Evolutionary conservation across 2,113 vertebrate species (phyloP), one percentile per base, ranked within the genome.

Genomic region (Mormyrus iriodes): DNA sequence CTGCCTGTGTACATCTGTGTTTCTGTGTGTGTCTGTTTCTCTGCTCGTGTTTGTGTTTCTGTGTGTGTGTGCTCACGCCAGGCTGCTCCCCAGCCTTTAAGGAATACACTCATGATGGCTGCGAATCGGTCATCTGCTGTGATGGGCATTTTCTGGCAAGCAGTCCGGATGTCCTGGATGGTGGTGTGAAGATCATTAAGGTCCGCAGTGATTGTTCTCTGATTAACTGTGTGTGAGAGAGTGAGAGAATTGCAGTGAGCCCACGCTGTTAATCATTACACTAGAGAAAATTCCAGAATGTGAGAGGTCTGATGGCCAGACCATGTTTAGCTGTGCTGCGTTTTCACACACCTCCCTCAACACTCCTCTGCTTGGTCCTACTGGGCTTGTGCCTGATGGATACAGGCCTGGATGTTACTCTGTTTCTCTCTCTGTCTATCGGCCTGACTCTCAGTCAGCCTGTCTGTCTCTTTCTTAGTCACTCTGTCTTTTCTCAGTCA

Each of bases 61-160:
- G 44, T 3, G 1, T 31, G 44, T 19, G n/a, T 2, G 0, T 49
- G 58, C 21, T 42, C 35, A 44, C 24, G 12, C 3, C 15, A 13
- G 42, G 82, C 8, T 7, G 7, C 82, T 48, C 21, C 82, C 24
- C 35, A 21, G 82, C 82, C 82, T 84, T 84, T 24, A 35, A 95
- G 97, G 97, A 97, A 99, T 99, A 98, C 98, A 0, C 94, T 96
- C 98, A 99, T 99, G 91, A 98, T 97, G 0, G 96, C 69, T 0
- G 97, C 94, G 89, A 99, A 99, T 55, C 96, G 97, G 93, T 99
- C 98, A 91, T 99, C 98, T 0, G 95, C 90, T 0, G 96, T 96
- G 17, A 95, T 95, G 1, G 96, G 95, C 97, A 98, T 98, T 93
- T 93, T 97, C 93, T 97, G 97, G 91, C 98, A 99, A 76, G 97